Conservation (phyloP, 2,797 vertebrate genomes). For the Myripristis murdjan region DNA sequence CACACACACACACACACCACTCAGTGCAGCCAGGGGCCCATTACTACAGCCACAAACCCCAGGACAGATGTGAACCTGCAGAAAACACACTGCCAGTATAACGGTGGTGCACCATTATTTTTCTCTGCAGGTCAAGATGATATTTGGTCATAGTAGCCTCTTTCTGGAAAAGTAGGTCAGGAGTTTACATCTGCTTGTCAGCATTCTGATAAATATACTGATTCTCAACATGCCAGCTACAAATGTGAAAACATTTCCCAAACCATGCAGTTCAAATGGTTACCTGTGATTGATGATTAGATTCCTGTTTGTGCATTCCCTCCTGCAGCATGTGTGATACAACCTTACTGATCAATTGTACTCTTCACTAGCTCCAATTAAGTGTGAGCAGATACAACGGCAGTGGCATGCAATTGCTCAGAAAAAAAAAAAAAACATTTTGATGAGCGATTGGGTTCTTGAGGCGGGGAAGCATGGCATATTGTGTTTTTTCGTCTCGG, state of each 20-base stretch:
- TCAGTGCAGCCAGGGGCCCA: conserved; percentile 58
- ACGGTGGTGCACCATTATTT: conserved; percentile 45
- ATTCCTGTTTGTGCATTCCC: conserved; percentile 20
- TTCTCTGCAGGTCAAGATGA: conserved; percentile 47
- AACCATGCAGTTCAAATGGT: conserved; percentile 50
- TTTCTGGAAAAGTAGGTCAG: conserved; percentile 34
- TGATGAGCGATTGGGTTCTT: conserved; percentile 70
- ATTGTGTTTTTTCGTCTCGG: conserved; percentile 67
- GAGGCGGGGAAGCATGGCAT: conserved; percentile 48
- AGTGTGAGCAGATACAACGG: conserved; percentile 57
- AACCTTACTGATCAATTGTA: conserved; percentile 63
- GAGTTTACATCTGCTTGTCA: conserved; percentile 44
- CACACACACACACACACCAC: conserved; percentile 45
- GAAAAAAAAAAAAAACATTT: conserved; percentile 77
- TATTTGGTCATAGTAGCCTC: conserved; percentile 20
- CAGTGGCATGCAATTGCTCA: conserved; percentile 67
- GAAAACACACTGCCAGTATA: conserved; percentile 48
- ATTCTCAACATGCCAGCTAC: conserved; percentile 22
- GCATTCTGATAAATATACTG: conserved; percentile 33
- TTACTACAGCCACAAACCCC: conserved; percentile 64
- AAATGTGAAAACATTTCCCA: conserved; percentile 42
- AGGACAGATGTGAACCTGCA: conserved; percentile 53
- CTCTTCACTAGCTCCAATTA: conserved; percentile 73
- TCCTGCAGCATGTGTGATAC: conserved; percentile 40
- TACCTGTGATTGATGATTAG: conserved; percentile 11